A percentile compares a stretch with the other conserved stretches of the same genome.
These are phyloP conservation scores for Scartelaos histophorus DNA, from an alignment of 2,113 vertebrate species.

Conservation along the genomic window DNA sequence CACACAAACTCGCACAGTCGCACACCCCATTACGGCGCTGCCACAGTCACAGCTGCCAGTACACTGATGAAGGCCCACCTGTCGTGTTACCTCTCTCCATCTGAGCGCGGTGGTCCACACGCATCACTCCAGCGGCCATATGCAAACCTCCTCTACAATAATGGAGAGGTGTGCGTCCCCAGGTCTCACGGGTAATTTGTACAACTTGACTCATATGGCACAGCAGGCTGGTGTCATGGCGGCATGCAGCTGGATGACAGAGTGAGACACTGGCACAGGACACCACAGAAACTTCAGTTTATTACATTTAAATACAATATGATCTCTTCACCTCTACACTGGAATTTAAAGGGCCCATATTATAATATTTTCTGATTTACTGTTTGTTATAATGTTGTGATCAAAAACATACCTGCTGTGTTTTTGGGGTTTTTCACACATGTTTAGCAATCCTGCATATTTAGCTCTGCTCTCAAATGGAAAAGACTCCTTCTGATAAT, in stretches of 20 bases:
- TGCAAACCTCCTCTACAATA: conserved; percentile 79
- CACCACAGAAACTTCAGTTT: not conserved
- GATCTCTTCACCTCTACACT: not conserved
- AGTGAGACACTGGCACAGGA: conserved; percentile 42
- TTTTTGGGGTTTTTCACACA: too few species aligned
- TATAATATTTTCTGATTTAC: too few species aligned
- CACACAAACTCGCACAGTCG: conserved; percentile 30
- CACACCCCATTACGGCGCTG: conserved; percentile 71
- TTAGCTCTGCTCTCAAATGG: too few species aligned
- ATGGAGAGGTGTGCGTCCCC: conserved; percentile 70
- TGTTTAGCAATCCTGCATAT: too few species aligned
- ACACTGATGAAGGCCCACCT: conserved; percentile 81
- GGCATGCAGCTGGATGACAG: conserved; percentile 47
- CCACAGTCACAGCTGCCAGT: conserved; percentile 80
- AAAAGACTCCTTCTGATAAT: too few species aligned
- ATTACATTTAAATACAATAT: not conserved
- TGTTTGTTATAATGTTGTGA: too few species aligned
- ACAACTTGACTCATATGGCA: conserved; percentile 49
- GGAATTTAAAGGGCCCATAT: not conserved
- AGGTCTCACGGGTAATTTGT: conserved; percentile 75
- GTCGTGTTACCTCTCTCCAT: conserved; percentile 64
- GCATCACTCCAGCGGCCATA: conserved; percentile 74
- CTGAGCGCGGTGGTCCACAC: conserved; percentile 69
- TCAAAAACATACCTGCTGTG: too few species aligned
- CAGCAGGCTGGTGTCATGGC: conserved; percentile 58